phyloP scores from a whole-genome alignment of 2,113 vertebrate species.

The Cyphomyrus discorhynchus region DNA sequence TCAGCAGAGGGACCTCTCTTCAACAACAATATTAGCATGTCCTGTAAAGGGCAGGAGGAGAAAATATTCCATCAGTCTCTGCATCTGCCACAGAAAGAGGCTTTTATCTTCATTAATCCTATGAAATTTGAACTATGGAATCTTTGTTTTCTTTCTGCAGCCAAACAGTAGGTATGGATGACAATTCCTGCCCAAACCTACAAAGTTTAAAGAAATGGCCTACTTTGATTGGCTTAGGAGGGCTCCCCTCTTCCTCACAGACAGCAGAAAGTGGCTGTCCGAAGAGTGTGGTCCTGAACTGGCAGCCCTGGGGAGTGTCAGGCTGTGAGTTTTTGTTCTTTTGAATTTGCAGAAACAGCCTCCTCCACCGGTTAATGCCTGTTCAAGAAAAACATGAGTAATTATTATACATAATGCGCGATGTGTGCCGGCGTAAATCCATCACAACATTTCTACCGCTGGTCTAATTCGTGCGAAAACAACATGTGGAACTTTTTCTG shows the following conservation, averaged over 20 bases:
- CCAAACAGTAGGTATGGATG: background rate
- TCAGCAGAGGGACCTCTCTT: slow-evolving; percentile 63
- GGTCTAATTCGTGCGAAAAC: background rate
- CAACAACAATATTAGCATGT: slow-evolving; percentile 63
- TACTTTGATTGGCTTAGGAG: slow-evolving; percentile 68
- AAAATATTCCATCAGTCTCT: background rate
- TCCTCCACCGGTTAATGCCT: slow-evolving; percentile 69
- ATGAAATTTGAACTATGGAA: background rate
- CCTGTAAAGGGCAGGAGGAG: slow-evolving; percentile 42
- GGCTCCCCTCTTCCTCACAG: slow-evolving; percentile 52
- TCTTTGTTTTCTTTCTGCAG: background rate
- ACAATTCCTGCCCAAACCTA: background rate
- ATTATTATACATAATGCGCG: background rate
- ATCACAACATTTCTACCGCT: background rate
- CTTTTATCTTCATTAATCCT: background rate
- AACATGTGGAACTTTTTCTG: background rate
- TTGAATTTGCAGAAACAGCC: slow-evolving; percentile 48
- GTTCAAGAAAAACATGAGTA: background rate
- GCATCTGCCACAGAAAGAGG: background rate
- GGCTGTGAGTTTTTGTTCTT: slow-evolving; percentile 45
- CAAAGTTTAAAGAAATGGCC: slow-evolving; percentile 4
- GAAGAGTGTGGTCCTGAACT: slow-evolving; percentile 56
- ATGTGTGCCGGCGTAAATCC: background rate
- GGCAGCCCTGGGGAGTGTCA: slow-evolving; percentile 44
- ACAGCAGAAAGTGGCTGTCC: slow-evolving; percentile 62